Evolutionary conservation across 2,797 vertebrate species (phyloP).

Genomic region (Astyanax mexicanus): DNA sequence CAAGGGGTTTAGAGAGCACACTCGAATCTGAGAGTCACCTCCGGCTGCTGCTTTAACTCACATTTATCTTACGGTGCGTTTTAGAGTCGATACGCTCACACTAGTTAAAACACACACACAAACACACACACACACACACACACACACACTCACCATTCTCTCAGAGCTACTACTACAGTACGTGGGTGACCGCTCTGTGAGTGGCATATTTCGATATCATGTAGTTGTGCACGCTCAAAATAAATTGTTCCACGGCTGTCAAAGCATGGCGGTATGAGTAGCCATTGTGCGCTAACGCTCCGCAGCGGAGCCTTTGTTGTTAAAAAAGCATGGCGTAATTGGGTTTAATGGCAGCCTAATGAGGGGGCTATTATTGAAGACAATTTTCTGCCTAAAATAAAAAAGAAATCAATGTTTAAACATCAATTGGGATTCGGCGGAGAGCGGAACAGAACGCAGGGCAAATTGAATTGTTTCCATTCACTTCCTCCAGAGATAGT

Average conservation of each 20-base stretch:
- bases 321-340: slow-evolving; percentile 72
- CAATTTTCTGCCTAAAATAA: slow-evolving; percentile 57
- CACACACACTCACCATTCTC: not conserved
- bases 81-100: too few species aligned
- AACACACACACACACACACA: too few species aligned
- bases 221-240: slow-evolving; percentile 71
- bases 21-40: not conserved
- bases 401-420: slow-evolving; percentile 19
- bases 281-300: slow-evolving; percentile 57
- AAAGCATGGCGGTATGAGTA: slow-evolving; percentile 58
- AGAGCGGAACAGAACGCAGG: not conserved
- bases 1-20: not conserved
- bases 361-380: slow-evolving; percentile 72
- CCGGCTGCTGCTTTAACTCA: not conserved
- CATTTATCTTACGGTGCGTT: not conserved
- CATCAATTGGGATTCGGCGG: not conserved
- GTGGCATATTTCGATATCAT: slow-evolving; percentile 65
- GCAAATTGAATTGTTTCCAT: slow-evolving; percentile 18
- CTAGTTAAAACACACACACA: not conserved
- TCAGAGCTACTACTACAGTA: too few species aligned
- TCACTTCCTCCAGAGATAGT: slow-evolving; percentile 41
- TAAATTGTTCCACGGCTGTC: slow-evolving; percentile 73
- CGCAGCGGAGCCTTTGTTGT: slow-evolving; percentile 68
- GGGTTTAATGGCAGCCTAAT: slow-evolving; percentile 76
- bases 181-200: slow-evolving; percentile 57